Evolutionary conservation across 2,797 vertebrate species (phyloP).

Genomic region (Nannoperca australis): DNA sequence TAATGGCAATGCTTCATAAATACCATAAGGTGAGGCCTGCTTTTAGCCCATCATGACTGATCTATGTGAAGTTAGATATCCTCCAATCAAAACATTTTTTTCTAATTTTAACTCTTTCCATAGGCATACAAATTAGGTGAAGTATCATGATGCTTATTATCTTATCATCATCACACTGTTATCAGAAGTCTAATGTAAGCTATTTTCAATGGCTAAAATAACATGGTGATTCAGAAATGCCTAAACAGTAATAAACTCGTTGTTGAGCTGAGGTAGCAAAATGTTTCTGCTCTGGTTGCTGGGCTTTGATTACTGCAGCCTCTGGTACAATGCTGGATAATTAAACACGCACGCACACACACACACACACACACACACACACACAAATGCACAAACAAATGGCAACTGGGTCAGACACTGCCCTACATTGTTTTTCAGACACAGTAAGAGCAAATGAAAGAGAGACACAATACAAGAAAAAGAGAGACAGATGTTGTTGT

Average conservation of each 20-base stretch:
- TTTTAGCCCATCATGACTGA: constrained; percentile 15
- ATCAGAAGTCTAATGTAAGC: background rate
- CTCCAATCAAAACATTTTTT: background rate
- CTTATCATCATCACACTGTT: background rate
- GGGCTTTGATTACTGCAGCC: constrained; percentile 72
- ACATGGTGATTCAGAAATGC: constrained; percentile 27
- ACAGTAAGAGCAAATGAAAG: constrained; percentile 68
- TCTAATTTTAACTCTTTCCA: constrained; percentile 6
- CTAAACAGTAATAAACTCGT: constrained; percentile 53
- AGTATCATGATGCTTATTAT: background rate
- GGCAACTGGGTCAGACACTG: constrained; percentile 84
- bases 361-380: constrained; percentile 34
- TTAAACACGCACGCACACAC: constrained; percentile 65
- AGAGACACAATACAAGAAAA: constrained; percentile 49
- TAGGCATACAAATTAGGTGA: background rate
- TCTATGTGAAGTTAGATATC: constrained; percentile 21
- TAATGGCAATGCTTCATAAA: constrained; percentile 30
- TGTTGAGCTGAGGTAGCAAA: constrained; percentile 67
- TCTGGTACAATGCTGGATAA: constrained; percentile 73
- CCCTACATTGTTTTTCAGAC: constrained; percentile 80
- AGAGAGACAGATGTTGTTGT: constrained; percentile 71
- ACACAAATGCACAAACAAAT: constrained; percentile 51
- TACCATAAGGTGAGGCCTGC: constrained; percentile 27
- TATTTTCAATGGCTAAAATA: constrained; percentile 25
- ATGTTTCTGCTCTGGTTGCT: constrained; percentile 67